Evolutionary conservation across 2,113 vertebrate genomes (phyloP).

Genomic region (Serilophus lunatus): DNA sequence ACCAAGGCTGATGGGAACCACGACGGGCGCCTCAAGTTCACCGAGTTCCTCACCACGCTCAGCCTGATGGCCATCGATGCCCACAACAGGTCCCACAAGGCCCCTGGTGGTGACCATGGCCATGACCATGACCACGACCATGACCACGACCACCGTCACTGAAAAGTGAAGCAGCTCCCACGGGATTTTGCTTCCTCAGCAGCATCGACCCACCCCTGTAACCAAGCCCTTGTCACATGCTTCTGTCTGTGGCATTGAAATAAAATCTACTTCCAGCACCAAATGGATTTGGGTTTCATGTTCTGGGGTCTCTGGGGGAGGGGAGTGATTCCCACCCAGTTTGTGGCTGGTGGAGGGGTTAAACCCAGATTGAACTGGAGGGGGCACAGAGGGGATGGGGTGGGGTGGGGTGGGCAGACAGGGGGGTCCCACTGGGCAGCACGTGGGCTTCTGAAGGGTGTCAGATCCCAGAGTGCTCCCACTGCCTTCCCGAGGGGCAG

Average conservation of each 20-base stretch:
- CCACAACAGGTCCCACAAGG: not conserved
- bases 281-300: not conserved
- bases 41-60: not conserved
- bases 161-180: rapidly evolving
- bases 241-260: not conserved
- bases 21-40: not conserved
- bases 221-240: not conserved
- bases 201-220: not conserved
- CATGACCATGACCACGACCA: rapidly evolving
- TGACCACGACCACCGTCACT: rapidly evolving
- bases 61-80: not conserved
- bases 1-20: rapidly evolving
- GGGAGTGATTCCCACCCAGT: rapidly evolving
- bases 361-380: too few relatives aligned
- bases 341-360: rapidly evolving
- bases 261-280: not conserved
- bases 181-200: rapidly evolving
- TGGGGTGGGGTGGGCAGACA: not conserved
- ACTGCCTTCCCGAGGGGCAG: not conserved
- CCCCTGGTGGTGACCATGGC: rapidly evolving
- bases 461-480: rapidly evolving
- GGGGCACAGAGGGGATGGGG: not conserved
- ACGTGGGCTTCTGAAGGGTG: not conserved
- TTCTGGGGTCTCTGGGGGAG: not conserved
- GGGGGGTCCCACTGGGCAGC: not conserved